Base-by-base conservation (phyloP, 2,113 vertebrate species). In the Pyrgilauda ruficollis region DNA sequence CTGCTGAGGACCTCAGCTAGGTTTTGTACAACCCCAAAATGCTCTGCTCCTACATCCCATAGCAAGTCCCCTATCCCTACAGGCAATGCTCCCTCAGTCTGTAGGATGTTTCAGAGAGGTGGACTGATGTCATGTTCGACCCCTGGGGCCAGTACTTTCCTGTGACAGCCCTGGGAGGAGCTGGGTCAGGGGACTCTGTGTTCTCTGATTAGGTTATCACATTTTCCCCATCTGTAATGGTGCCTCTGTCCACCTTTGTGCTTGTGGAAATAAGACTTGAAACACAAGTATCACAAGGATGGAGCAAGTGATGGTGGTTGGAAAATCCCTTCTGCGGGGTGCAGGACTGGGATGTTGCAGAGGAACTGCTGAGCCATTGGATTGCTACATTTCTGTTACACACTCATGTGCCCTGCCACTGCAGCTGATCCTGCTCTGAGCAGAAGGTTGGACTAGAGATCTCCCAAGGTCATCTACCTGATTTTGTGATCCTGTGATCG, bases 71-170 rank as follows among this genome's bases (percentile, higher is more conserved):
- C 0, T 43, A 37, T 4, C 44, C 15, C 22, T 73, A 6, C 5
- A 73, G 44, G 15, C 58, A 76, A 2, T 41, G 13, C 3, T 19
- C 26, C 33, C n/a, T 80, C 49, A 53, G 39, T 27, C 53, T 63
- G 19, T 76, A 46, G 37, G 16, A 31, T 46, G 30, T 50, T 73
- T 30, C 41, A 31, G 68, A 80, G 62, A 59, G 10, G 13, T 89
- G 55, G 21, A 13, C 56, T 44, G 41, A 27, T 44, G 23, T 47
- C 41, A n/a, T 0, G 0, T 15, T 69, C 0, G 0, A 8, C 9
- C 7, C 15, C 21, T n/a, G 49, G 49, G 19, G 11, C 55, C 84
- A 39, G 41, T 63, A 27, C 15, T 79, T 12, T 76, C 14, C 31
- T 49, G 43, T 66, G 31, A 35, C n/a, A 79, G 23, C 13, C 44